Percentiles rank a stretch among this genome's conserved stretches.
phyloP scores from a whole-genome alignment of 1,140 invertebrate genomes.

The Triops cancriformis region DNA sequence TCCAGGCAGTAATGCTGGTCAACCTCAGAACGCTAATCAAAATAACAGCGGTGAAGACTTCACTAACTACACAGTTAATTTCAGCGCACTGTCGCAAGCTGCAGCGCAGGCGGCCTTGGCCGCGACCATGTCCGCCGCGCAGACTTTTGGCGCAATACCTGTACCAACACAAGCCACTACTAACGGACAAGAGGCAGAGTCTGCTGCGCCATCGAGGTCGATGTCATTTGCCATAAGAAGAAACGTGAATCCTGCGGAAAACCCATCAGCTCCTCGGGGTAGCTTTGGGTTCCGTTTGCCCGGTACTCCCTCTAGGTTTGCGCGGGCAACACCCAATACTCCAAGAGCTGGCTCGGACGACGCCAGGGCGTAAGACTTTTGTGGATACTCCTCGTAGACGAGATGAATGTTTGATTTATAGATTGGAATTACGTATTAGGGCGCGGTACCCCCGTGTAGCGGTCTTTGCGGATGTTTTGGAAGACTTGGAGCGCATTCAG shows the following conservation, averaged over 20 bases:
- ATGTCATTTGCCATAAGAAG: neutral
- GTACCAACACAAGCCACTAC: neutral
- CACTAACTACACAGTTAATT: too few relatives aligned
- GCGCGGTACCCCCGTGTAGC: conserved; percentile 43
- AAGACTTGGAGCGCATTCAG: conserved; percentile 50
- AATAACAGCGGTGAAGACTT: too few relatives aligned
- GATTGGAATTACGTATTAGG: conserved; percentile 18
- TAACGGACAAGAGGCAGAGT: conserved; percentile 15
- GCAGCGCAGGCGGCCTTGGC: conserved; percentile 42
- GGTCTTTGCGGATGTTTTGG: conserved; percentile 52
- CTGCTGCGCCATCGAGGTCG: neutral
- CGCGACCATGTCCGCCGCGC: conserved; percentile 42
- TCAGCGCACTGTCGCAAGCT: conserved; percentile 36
- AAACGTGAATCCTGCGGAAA: neutral
- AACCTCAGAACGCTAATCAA: too few relatives aligned
- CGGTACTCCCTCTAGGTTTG: neutral
- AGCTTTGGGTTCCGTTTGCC: conserved; percentile 19
- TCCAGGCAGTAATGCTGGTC: too few relatives aligned
- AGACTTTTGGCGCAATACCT: conserved; percentile 28
- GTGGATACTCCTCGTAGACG: too few relatives aligned
- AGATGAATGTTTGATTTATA: neutral
- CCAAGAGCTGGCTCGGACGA: neutral
- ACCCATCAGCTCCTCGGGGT: conserved; percentile 1
- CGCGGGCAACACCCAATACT: neutral
- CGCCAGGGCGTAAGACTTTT: neutral